Evolutionary conservation across 1,140 invertebrate species (phyloP).

Genomic region (Solenopsis invicta): DNA sequence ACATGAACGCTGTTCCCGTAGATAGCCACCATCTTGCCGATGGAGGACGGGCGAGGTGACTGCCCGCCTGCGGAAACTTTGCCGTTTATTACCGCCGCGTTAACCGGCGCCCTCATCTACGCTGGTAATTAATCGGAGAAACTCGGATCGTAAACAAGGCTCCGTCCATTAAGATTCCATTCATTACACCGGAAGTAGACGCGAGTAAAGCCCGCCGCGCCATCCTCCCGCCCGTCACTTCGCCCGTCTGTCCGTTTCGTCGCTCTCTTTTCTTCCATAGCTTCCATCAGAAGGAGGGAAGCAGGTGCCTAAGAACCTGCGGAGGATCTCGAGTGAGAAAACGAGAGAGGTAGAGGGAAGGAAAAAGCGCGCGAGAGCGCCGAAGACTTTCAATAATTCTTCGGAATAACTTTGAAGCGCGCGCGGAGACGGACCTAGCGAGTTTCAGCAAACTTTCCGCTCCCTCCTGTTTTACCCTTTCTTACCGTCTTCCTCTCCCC

Average conservation of each 20-base stretch:
- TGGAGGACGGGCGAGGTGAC: slow-evolving; percentile 50
- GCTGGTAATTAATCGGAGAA: slow-evolving; percentile 81
- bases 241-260: slow-evolving; percentile 1
- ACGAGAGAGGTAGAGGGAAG: slow-evolving; percentile 32
- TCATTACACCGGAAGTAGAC: slow-evolving; percentile 81
- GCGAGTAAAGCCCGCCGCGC: slow-evolving; percentile 53
- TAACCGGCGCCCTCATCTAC: slow-evolving; percentile 70
- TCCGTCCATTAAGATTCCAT: slow-evolving; percentile 82
- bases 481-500: slow-evolving; percentile 8
- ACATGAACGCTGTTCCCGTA: slow-evolving; percentile 23
- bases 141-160: slow-evolving; percentile 83
- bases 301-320: slow-evolving; percentile 63
- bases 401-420: slow-evolving; percentile 79
- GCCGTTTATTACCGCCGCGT: slow-evolving; percentile 71
- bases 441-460: slow-evolving; percentile 75
- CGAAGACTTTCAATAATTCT: slow-evolving; percentile 82
- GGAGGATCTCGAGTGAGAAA: slow-evolving; percentile 55
- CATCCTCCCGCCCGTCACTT: slow-evolving; percentile 26
- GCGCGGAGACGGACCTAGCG: slow-evolving; percentile 68
- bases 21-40: slow-evolving; percentile 40
- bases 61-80: slow-evolving; percentile 70
- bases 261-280: slow-evolving; percentile 30
- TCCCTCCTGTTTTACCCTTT: slow-evolving; percentile 34
- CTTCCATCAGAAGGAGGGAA: slow-evolving; percentile 44
- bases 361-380: slow-evolving; percentile 26